phyloP scores from a whole-genome alignment of 2,113 vertebrate species.

The Tenebrosternarchus preto region DNA sequence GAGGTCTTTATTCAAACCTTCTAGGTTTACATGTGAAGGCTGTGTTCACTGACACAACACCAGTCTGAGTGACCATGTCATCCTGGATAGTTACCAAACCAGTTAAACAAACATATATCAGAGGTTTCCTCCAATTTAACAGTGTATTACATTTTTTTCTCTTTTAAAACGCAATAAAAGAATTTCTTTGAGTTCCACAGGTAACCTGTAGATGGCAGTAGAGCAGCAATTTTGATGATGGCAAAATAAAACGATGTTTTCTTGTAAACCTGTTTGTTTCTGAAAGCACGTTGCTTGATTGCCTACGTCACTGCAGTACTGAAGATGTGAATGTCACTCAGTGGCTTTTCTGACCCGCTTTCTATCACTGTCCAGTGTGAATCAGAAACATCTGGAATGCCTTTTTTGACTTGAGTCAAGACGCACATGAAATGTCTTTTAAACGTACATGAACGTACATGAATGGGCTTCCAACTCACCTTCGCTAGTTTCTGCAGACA shows the following conservation, averaged over 20 bases:
- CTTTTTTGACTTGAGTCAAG: neutral
- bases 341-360: too few relatives aligned
- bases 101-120: neutral
- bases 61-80: conserved; percentile 4
- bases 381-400: neutral
- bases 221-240: conserved; percentile 7
- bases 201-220: conserved; percentile 40
- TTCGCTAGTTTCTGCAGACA: too few relatives aligned
- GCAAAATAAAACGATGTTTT: neutral
- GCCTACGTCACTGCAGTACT: too few relatives aligned
- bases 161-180: too few relatives aligned
- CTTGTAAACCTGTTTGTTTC: neutral
- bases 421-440: neutral
- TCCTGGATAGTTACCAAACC: neutral
- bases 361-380: neutral
- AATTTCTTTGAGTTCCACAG: neutral
- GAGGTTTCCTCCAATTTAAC: neutral
- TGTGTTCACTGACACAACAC: neutral
- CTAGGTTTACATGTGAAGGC: neutral
- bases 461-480: too few relatives aligned
- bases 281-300: too few relatives aligned
- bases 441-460: too few relatives aligned
- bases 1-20: too few relatives aligned
- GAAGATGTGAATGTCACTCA: too few relatives aligned
- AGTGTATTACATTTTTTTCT: too few relatives aligned